These are phyloP conservation scores for Brachyhypopomus occidentalis DNA, from an alignment of 2,113 vertebrate genomes.

Conservation along the genomic window DNA sequence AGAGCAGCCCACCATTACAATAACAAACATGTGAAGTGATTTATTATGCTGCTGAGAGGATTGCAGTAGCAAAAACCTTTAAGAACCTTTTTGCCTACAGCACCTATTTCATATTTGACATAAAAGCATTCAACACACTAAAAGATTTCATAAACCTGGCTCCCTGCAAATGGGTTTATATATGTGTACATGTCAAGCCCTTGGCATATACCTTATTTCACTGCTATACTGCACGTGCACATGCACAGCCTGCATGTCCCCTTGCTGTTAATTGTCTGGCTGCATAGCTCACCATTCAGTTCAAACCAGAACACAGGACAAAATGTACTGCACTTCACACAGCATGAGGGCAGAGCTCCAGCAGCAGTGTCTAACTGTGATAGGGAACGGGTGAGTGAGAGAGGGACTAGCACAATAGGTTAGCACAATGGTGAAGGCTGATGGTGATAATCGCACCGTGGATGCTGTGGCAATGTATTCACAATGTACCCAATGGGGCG, in stretches of 20 bases:
- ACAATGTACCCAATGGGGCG: slow-evolving; percentile 45
- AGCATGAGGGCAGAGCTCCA: not conserved
- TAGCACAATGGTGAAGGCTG: slow-evolving; percentile 13
- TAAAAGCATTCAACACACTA: too few relatives aligned
- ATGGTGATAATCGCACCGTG: slow-evolving; percentile 3
- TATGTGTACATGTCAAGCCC: not conserved
- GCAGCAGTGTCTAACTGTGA: not conserved
- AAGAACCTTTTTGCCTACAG: too few relatives aligned
- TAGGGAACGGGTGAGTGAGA: not conserved
- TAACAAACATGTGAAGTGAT: too few relatives aligned
- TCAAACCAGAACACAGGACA: slow-evolving; percentile 22
- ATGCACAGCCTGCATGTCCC: not conserved
- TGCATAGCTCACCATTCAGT: not conserved
- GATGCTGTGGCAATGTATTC: slow-evolving; percentile 25
- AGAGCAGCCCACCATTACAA: too few relatives aligned
- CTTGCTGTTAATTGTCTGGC: slow-evolving; percentile 26
- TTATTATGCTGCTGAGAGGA: too few relatives aligned
- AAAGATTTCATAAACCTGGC: not conserved
- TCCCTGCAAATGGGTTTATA: not conserved
- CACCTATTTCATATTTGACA: too few relatives aligned
- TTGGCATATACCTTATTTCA: not conserved
- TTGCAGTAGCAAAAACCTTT: too few relatives aligned
- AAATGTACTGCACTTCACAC: slow-evolving; percentile 16
- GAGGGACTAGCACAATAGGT: not conserved
- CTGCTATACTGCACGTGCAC: not conserved